Conservation (phyloP, 2,888 invertebrate genomes). For the Tubulanus polymorphus region DNA sequence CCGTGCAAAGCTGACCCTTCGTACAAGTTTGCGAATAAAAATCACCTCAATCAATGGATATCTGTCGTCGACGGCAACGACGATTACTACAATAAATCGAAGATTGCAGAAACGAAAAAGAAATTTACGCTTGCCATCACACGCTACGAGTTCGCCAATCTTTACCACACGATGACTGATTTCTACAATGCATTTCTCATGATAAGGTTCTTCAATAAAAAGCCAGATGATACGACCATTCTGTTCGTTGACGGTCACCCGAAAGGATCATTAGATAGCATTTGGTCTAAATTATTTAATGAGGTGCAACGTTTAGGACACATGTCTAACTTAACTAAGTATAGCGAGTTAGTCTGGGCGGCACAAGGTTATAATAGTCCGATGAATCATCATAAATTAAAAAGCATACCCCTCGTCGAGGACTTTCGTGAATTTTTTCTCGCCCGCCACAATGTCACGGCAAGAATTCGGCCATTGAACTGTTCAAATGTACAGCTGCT, state of each 20-base stretch:
- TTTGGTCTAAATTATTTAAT: conserved; percentile 44
- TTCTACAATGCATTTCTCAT: conserved; percentile 39
- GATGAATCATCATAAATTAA: conserved; percentile 29
- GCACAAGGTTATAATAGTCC: conserved; percentile 44
- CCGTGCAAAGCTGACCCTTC: conserved; percentile 17
- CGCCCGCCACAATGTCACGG: conserved; percentile 20
- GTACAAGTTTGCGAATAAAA: conserved; percentile 17
- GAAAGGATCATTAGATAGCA: conserved; percentile 34
- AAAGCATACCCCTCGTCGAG: conserved; percentile 32
- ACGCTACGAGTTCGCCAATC: conserved; percentile 42
- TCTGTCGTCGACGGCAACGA: not conserved
- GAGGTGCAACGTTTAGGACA: conserved; percentile 29
- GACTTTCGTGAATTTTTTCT: conserved; percentile 45
- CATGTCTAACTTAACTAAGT: conserved; percentile 24
- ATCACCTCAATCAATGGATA: conserved; percentile 25
- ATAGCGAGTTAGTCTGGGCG: conserved; percentile 35
- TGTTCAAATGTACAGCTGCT: conserved; percentile 36
- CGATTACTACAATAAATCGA: not conserved
- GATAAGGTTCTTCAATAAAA: conserved; percentile 25
- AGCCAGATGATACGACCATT: conserved; percentile 31
- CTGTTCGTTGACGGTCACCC: conserved; percentile 48
- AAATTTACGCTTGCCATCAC: conserved; percentile 31
- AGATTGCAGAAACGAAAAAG: not conserved
- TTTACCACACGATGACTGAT: conserved; percentile 45
- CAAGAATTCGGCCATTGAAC: conserved; percentile 19